These are phyloP conservation scores for Anthonomus grandis DNA, from an alignment of 1,140 invertebrate genomes.

Conservation along the genomic window DNA sequence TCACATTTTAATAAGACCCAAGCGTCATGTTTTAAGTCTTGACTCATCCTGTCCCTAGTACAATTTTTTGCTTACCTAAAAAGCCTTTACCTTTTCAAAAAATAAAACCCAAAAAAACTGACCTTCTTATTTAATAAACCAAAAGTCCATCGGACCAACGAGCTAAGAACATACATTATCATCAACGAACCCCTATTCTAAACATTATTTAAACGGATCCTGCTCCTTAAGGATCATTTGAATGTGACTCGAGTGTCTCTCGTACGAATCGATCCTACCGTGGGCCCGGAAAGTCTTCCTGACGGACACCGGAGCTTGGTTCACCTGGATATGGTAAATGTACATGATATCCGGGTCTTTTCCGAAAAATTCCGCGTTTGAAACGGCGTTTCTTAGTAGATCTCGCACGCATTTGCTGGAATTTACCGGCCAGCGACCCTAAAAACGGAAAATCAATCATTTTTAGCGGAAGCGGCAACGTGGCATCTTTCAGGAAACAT, in stretches of 20 bases:
- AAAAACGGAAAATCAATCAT: neutral
- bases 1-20: too few species aligned
- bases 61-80: too few species aligned
- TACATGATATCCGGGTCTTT: conserved; percentile 28
- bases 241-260: conserved; percentile 27
- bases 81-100: too few species aligned
- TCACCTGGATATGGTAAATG: conserved; percentile 36
- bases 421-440: conserved; percentile 41
- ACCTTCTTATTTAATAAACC: too few species aligned
- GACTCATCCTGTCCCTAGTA: too few species aligned
- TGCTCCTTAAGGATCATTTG: conserved; percentile 30
- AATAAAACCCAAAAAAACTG: too few species aligned
- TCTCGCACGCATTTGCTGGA: conserved; percentile 31
- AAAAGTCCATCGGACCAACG: too few species aligned
- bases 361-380: conserved; percentile 35
- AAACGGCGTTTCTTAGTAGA: conserved; percentile 33
- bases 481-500: too few species aligned
- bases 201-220: too few species aligned
- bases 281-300: conserved; percentile 38
- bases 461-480: neutral
- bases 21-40: too few species aligned
- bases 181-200: too few species aligned
- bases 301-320: conserved; percentile 22
- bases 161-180: too few species aligned
- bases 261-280: conserved; percentile 37